Base-by-base conservation (phyloP, 1,140 invertebrate genomes). In the Drosophila sproati region DNA sequence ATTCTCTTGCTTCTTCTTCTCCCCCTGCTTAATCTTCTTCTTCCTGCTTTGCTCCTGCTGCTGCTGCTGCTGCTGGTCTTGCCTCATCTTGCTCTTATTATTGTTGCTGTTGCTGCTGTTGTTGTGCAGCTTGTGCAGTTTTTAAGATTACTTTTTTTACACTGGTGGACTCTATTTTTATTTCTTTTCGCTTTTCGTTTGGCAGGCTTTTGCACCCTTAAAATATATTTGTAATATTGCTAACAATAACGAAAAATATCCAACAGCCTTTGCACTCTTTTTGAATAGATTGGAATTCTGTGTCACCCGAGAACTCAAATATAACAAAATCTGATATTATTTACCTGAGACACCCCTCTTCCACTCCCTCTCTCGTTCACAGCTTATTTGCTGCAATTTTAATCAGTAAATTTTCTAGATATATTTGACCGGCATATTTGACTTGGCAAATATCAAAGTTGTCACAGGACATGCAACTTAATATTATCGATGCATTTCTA, bases 111-210 rank as follows among this genome's bases (percentile, higher is more conserved):
- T 51, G 32, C 6, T 59, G 28, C 41, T 72, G n/a, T 66, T 72
- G 61, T 50, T 43, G 47, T 72, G 69, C 69, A 66, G 41, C 69
- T 61, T 66, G 54, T 74, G 72, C 72, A 74, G 51, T 68, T 73
- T 60, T 73, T 67, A 68, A 68, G 70, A 37, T 51, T 37, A 45
- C 43, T 55, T 66, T 51, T 51, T 69, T 41, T 39, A 28, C 6
- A 39, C 10, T 39, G 37, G 3, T 39, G 37, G 37, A 7, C 20
- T 20, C 20, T 4, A 4, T n/a, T 41, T 47, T 35, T 43, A 8
- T 20, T 5, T 37, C 51, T 4, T 12, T 41, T 12, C 34, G 34
- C 8, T 3, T 35, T 34, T 28, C 45, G 43, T 45, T 28, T n/a
- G 20, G n/a, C 32, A 29, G 5, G 8, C 20, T 35, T 51, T 62